Evolutionary conservation across 2,113 vertebrate species (phyloP).

Genomic region (Isurus oxyrinchus): DNA sequence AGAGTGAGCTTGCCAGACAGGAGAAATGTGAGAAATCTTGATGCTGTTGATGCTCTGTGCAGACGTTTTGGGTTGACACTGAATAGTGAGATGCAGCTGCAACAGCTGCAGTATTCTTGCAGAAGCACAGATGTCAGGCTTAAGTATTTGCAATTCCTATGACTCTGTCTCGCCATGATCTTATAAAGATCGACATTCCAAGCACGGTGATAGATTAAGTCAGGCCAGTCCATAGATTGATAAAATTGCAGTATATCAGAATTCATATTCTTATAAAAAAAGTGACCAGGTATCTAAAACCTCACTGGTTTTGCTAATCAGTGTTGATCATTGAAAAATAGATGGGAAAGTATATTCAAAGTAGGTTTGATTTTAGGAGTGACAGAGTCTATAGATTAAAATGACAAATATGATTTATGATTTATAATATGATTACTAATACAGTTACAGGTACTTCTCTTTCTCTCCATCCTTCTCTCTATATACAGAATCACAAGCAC

Average conservation of each 20-base stretch:
- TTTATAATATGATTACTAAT: not conserved
- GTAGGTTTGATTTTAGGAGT: not conserved
- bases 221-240: not conserved
- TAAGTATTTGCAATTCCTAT: constrained; percentile 16
- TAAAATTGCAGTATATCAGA: not conserved
- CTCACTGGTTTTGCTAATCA: not conserved
- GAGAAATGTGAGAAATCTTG: constrained; percentile 7
- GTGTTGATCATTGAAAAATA: not conserved
- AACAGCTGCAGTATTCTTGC: not conserved
- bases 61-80: not conserved
- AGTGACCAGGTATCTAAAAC: not conserved
- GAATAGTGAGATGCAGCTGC: constrained; percentile 12
- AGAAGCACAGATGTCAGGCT: not conserved
- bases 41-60: not conserved
- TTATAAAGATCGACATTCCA: constrained; percentile 22
- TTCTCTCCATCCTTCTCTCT: not conserved
- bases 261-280: not conserved
- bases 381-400: not conserved
- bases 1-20: not conserved
- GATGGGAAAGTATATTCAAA: not conserved
- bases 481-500: not conserved
- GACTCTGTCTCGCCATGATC: constrained; percentile 2
- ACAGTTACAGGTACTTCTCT: not conserved
- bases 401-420: not conserved
- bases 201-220: constrained; percentile 1